Base-by-base conservation (phyloP, 2,888 invertebrate genomes). In the Timema cristinae region DNA sequence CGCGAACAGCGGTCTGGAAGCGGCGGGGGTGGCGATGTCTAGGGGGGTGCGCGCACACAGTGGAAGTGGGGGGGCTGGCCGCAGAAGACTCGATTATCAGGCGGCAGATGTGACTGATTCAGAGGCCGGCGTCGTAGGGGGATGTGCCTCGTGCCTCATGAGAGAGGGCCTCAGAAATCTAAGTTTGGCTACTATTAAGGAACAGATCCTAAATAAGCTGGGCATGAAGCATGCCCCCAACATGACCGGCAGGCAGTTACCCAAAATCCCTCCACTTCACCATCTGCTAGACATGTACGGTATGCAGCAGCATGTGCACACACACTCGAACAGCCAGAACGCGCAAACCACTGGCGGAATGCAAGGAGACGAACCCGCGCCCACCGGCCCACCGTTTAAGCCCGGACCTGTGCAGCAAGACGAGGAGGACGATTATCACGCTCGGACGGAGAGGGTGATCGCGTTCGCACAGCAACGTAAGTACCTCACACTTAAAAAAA, bases 391-490 rank as follows among this genome's bases (percentile, higher is more conserved):
- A 63, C 74, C 78, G 10, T 78, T 82, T 56, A 81, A 82, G 79
- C 82, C 85, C 81, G 82, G 84, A 0, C 77, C 77, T 16, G 77
- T 78, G 67, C 83, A 85, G 82, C 81, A 87, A 81, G 83, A 86
- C 81, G 83, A 89, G 81, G 85, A 87, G 75, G 90, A 90, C 79
- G 89, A 90, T 81, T 89, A 86, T 83, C 87, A 88, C 79, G 87
- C 88, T 77, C 86, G 87, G 79, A 89, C 90, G 74, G 87, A 90
- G 81, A 88, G 87, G 79, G 86, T 90, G 78, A 83, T 90, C 81
- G 87, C 88, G 77, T 91, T 91, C 83, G 89, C 89, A 79, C 90
- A 84, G 76, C 81, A 82, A 74, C 82, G 84, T 85, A 80, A 78
- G 79, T 78, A 76, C 73, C 48, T n/a, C 1, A 59, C 6, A 13